Base-by-base conservation (phyloP, 2,888 invertebrate species). In the Ochropleura leucogaster region DNA sequence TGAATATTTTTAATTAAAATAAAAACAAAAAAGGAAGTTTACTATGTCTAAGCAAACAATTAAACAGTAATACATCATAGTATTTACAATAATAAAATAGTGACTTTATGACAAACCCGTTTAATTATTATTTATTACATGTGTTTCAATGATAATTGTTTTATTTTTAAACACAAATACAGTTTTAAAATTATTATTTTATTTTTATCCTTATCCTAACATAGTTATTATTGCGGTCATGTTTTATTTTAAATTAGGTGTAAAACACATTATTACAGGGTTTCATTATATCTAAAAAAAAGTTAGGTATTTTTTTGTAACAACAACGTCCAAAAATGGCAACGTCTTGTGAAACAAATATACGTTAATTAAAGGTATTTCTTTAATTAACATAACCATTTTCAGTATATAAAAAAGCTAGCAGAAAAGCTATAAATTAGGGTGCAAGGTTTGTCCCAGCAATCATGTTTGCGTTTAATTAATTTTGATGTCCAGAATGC, bases 151-250 rank as follows among this genome's bases (percentile, higher is more conserved):
- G 63, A 84, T 80, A 76, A 83, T 73, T 69, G 47, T 64, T 75
- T 72, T 82, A 82, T 83, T 82, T 83, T 82, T 80, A 82, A 68
- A 82, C 79, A 60, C 46, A 16, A 46, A 70, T 40, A 57, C 44
- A 72, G 63, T 82, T 79, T 83, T 79, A 74, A 67, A 77, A 65
- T n/a, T 60, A 79, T 78, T 66, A 51, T 5, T 77, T 83, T 84
- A 85, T 83, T 78, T 77, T 85, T 82, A 83, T 84, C 87, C 80
- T 85, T 84, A 72, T 83, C 68, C 79, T 47, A 74, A 30, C 68
- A 67, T 18, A 46, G 57, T 65, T 68, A 76, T 60, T 79, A 64
- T 74, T 79, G 82, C 59, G 63, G 75, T 80, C 44, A 64, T 68
- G 18, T 69, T 74, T 71, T 65, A 75, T 74, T 83, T 75, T 69